These are phyloP conservation scores for Cheilosia grossa DNA, from an alignment of 2,888 invertebrate species.

Conservation along the genomic window DNA sequence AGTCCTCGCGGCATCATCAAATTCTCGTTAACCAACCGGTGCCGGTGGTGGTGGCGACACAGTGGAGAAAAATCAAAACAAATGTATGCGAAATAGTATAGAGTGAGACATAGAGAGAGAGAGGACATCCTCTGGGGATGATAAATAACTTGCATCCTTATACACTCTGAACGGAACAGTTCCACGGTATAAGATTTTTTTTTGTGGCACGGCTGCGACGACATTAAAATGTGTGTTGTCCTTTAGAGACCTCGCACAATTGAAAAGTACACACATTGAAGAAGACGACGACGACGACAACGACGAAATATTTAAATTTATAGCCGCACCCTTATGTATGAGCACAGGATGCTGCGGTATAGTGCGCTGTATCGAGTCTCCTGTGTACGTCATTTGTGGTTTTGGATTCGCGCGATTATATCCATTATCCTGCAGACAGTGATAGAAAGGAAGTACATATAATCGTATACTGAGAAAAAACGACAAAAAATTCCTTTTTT, in stretches of 20 bases:
- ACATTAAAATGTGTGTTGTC: slow-evolving; percentile 67
- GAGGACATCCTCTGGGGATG: slow-evolving; percentile 69
- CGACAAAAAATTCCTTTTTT: slow-evolving; percentile 23
- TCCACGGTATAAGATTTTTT: slow-evolving; percentile 11
- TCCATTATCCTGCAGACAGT: slow-evolving; percentile 51
- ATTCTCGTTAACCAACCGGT: slow-evolving; percentile 78
- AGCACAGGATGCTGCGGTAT: neutral
- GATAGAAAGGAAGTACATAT: slow-evolving; percentile 29
- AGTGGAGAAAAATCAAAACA: slow-evolving; percentile 70
- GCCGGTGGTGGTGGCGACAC: slow-evolving; percentile 4
- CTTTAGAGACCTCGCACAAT: slow-evolving; percentile 42
- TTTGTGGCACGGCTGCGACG: slow-evolving; percentile 23
- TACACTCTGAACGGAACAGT: slow-evolving; percentile 27
- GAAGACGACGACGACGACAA: slow-evolving; percentile 1
- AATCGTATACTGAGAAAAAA: slow-evolving; percentile 1
- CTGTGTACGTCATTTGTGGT: slow-evolving; percentile 61
- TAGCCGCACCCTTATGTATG: slow-evolving; percentile 36
- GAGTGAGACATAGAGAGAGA: slow-evolving; percentile 8
- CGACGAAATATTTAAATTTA: slow-evolving; percentile 65
- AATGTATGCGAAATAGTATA: slow-evolving; percentile 58
- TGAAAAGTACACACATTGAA: slow-evolving; percentile 45
- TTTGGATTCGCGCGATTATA: slow-evolving; percentile 28
- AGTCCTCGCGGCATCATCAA: slow-evolving; percentile 78
- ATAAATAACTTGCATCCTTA: slow-evolving; percentile 71
- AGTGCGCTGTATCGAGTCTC: neutral